Evolutionary conservation across 2,113 vertebrate species (phyloP).

Genomic region (Enhydra lutris): DNA sequence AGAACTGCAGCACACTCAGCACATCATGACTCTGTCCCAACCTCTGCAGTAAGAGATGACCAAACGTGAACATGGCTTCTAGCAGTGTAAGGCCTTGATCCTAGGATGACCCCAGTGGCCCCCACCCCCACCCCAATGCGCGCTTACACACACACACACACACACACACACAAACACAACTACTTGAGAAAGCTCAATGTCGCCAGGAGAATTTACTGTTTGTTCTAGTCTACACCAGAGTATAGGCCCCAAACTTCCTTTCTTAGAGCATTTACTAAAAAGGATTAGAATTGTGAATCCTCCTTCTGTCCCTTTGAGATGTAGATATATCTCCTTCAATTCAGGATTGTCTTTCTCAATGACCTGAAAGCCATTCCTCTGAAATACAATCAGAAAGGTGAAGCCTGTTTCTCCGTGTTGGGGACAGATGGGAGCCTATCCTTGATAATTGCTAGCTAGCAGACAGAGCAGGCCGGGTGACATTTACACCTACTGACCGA

Average conservation of each 20-base stretch:
- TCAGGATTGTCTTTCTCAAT: background rate
- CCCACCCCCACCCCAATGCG: background rate
- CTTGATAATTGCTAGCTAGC: background rate
- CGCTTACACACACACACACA: too few relatives aligned
- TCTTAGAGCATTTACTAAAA: background rate
- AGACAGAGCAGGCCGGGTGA: background rate
- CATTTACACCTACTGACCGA: background rate
- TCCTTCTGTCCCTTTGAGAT: background rate
- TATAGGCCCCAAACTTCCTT: background rate
- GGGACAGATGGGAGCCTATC: background rate
- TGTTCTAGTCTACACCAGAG: background rate
- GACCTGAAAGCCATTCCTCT: background rate
- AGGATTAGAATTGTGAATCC: background rate
- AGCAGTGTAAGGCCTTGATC: background rate
- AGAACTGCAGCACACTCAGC: background rate
- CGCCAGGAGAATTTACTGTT: background rate
- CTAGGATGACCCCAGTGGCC: background rate
- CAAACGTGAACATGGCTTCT: background rate
- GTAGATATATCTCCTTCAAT: background rate
- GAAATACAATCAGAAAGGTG: background rate
- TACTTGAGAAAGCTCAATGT: background rate
- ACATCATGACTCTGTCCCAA: background rate
- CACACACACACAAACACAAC: background rate
- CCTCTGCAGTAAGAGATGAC: background rate
- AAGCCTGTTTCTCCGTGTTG: background rate